Base-by-base conservation (phyloP, 2,113 vertebrate genomes). In the Siniperca knerii region DNA sequence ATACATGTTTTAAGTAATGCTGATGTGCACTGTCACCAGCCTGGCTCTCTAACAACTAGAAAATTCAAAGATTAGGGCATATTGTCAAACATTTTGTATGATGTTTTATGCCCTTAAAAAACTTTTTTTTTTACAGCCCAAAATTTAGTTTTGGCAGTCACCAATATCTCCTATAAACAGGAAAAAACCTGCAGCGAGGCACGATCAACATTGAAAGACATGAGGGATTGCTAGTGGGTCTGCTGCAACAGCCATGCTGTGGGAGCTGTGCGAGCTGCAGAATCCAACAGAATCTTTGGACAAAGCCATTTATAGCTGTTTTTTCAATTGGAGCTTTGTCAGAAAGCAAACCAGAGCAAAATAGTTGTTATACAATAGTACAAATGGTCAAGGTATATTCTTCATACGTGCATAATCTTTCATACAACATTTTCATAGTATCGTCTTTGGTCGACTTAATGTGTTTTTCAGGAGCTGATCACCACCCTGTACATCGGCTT, bases 401-500 rank as follows among this genome's bases (percentile, higher is more conserved):
- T 40, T 40, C 33, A 65, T 25, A 23, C 0, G 2, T 9, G 42
- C 23, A 20, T 40, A 16, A 52, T 37, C 46, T 42, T 40, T 62
- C 18, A 71, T 15, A 4, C 18, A 16, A 12, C 40, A 10, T 77
- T 81, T 86, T 72, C 12, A 65, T 15, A 3, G 3, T 40, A 5
- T 67, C 0, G 3, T 44, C 44, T 62, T 74, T 35, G 58, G 3
- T 75, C 6, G 1, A 58, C 48, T 46, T 25, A 3, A 9, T 37
- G 42, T 70, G 12, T 87, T 84, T 74, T 83, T 75, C 81, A 98
- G 97, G 97, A 98, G 92, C 95, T 98, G 79, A 97, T 98, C 90
- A 98, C 97, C 44, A 98, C 97, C 0, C 78, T 98, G 44, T 98
- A 98, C 90, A 98, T 97, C 61, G 97, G 97, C 82, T 98, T 98